A percentile compares a stretch with the other conserved stretches of the same genome.
Conservation (phyloP, 2,113 vertebrate species). For the Poeciliopsis retropinna region DNA sequence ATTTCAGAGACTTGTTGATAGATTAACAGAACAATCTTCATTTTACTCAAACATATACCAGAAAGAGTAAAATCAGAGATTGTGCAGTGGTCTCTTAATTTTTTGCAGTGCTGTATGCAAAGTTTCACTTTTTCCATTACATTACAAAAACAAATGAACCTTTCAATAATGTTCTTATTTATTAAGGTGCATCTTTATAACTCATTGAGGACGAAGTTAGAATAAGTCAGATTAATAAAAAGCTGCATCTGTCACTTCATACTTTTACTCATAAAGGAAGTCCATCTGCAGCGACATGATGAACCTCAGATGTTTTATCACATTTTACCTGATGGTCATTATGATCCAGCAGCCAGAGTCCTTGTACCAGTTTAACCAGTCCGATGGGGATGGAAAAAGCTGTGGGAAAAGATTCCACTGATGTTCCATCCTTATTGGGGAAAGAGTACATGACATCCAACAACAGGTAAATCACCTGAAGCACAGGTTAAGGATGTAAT, state of each 20-base stretch:
- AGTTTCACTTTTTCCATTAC: no score
- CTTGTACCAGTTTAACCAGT: conserved; percentile 90
- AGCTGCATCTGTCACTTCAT: neutral
- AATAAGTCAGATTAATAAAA: no score
- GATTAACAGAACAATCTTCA: no score
- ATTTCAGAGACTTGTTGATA: no score
- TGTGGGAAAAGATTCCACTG: conserved; percentile 88
- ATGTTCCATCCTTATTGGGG: conserved; percentile 85
- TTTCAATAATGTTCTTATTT: no score
- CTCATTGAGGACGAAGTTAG: no score
- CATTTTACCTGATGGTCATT: conserved; percentile 87
- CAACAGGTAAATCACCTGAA: conserved; percentile 93
- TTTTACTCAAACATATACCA: no score
- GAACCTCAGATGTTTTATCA: neutral
- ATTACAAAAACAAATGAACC: no score
- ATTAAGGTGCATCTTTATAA: no score
- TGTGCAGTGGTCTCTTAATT: no score
- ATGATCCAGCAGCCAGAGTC: conserved; percentile 95
- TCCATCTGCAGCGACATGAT: neutral
- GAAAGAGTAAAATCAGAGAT: no score
- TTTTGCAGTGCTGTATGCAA: no score
- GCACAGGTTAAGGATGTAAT: conserved; percentile 81
- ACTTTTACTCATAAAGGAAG: neutral
- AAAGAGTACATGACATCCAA: conserved; percentile 92
- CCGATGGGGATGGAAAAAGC: conserved; percentile 91